phyloP scores from a whole-genome alignment of 53 echinoderm and acorn worm species.

The Holothuria scabra region DNA sequence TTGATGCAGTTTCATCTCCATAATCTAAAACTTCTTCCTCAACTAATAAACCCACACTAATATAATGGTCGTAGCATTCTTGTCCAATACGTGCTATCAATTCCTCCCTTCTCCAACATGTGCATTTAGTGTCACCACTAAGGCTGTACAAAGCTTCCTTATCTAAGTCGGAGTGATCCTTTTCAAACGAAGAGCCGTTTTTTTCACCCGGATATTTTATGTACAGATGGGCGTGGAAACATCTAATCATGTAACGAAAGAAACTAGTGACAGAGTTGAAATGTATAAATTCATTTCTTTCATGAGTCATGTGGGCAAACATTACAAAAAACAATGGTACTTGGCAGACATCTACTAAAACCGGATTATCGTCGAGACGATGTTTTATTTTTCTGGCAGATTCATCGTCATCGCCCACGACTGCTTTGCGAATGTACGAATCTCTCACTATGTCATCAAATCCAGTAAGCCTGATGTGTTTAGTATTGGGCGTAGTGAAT shows the following conservation, averaged over 20 bases:
- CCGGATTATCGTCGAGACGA: neutral
- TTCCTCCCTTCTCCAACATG: conserved; percentile 13
- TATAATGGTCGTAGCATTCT: neutral
- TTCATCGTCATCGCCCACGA: neutral
- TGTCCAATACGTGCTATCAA: neutral
- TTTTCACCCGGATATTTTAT: neutral
- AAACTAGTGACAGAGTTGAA: conserved; percentile 7
- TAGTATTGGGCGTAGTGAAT: neutral
- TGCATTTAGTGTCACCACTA: neutral
- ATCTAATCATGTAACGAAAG: neutral
- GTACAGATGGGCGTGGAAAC: neutral
- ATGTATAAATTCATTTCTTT: neutral
- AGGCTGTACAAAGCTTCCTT: conserved; percentile 5
- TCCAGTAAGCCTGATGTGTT: neutral
- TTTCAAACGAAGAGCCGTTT: neutral
- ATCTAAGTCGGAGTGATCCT: neutral
- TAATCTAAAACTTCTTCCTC: neutral
- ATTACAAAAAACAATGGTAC: conserved; percentile 19
- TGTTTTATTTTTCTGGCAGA: neutral
- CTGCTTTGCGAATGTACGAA: neutral
- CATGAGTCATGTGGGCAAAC: neutral
- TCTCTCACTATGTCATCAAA: neutral
- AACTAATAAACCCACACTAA: conserved; percentile 4
- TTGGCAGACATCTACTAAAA: conserved; percentile 1
- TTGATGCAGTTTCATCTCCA: neutral